Base-by-base conservation (phyloP, 2,888 invertebrate genomes). In the Ypsolopha scabrella region DNA sequence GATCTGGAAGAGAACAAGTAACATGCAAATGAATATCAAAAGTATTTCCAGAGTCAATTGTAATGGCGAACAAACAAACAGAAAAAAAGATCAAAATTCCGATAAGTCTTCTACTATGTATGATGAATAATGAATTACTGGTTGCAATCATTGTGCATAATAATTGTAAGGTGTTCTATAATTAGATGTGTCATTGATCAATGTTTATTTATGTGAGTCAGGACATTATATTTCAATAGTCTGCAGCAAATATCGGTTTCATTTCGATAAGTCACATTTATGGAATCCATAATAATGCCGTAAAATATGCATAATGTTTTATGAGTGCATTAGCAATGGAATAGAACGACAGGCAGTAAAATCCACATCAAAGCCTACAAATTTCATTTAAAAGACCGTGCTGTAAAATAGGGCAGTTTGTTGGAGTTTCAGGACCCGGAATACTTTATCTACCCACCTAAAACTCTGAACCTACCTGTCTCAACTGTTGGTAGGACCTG, bases 401-500 rank as follows among this genome's bases (percentile, higher is more conserved):
- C 24, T 24, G 24, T 24, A 24, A 24, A 24, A 24, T 24, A 24
- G 24, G 4, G 24, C 24, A 24, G 24, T 24, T 24, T 24, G 4
- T 24, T 24, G 4, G 4, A 24, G 24, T 24, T 24, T 24, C 24
- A 4, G 24, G 4, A 24, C 24, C 4, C 24, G 24, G 24, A 24
- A 24, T 24, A 2, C 24, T 24, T 2, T 24, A n/a, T n/a, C n/a
- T n/a, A n/a, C n/a, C n/a, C n/a, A n/a, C n/a, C n/a, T n/a, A 24
- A 4, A 24, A 24, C 24, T n/a, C n/a, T n/a, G 4, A 24, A 24
- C 57, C 61, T 51, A 86, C 87, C 81, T 91, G 90, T 69, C 95
- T 90, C 60, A 97, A 82, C 73, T 98, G 97, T 68, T 94, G 94
- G 74, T 94, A 96, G 61, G 95, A 96, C 68, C 96, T 92, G 51